Conservation (phyloP, 2,888 invertebrate genomes). For the Gisinianus flammeolus region DNA sequence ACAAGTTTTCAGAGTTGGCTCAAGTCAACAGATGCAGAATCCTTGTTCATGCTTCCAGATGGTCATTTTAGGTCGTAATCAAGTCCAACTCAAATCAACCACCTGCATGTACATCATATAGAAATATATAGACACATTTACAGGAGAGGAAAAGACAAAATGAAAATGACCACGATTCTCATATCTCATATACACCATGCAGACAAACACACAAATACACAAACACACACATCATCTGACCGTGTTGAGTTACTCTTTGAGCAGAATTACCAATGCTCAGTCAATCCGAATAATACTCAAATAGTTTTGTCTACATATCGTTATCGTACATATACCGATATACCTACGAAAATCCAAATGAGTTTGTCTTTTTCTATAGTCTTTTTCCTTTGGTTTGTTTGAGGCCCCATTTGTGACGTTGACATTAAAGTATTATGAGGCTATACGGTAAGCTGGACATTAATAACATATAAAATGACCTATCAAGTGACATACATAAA, state of each 20-base stretch:
- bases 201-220: background rate
- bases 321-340: no score
- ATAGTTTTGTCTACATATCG: no score
- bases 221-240: background rate
- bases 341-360: no score
- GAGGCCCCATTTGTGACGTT: background rate
- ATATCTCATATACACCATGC: background rate
- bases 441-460: background rate
- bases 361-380: no score
- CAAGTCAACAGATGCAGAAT: conserved; percentile 34
- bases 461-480: conserved; percentile 13
- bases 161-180: conserved; percentile 17
- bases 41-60: conserved; percentile 35
- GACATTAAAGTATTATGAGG: background rate
- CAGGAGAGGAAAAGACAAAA: background rate
- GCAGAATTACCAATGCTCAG: no score
- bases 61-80: conserved; percentile 42
- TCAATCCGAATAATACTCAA: no score
- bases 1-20: no score
- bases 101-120: conserved; percentile 26
- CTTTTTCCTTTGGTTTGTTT: background rate
- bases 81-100: conserved; percentile 27
- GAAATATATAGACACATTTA: background rate
- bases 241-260: background rate
- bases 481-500: background rate